Conservation (phyloP, 2,888 invertebrate species). For the Cephus pulcher region DNA sequence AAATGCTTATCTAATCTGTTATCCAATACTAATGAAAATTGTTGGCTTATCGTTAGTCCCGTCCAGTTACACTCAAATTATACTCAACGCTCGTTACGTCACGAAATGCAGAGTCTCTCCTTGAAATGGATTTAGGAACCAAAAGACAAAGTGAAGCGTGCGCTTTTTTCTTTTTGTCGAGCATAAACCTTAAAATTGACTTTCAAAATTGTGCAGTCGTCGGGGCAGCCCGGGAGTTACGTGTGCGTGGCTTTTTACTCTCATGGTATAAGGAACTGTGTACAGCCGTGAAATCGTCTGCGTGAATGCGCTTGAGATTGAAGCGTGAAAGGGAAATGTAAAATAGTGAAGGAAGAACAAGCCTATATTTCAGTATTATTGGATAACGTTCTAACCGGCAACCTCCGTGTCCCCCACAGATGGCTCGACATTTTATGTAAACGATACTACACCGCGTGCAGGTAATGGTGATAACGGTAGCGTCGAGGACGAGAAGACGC, state of each 20-base stretch:
- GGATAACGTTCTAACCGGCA: conserved; percentile 63
- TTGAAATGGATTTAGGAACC: not conserved
- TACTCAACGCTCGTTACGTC: not conserved
- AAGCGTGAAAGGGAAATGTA: not conserved
- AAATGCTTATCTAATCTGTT: conserved; percentile 41
- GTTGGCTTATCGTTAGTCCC: not conserved
- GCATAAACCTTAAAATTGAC: not conserved
- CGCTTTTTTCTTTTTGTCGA: no score
- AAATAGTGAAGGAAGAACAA: not conserved
- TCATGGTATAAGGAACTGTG: not conserved
- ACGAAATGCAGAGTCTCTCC: not conserved
- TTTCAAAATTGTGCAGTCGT: not conserved
- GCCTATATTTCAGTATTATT: conserved; percentile 53
- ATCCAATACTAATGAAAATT: conserved; percentile 57
- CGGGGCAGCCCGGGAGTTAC: not conserved
- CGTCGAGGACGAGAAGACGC: conserved; percentile 68
- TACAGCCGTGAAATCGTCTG: not conserved
- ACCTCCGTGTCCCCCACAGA: conserved; percentile 46
- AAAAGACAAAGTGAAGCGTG: no score
- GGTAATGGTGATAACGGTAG: conserved; percentile 68
- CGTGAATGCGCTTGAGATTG: not conserved
- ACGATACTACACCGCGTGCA: conserved; percentile 66
- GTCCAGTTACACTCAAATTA: not conserved
- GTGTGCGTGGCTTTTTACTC: not conserved
- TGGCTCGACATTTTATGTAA: conserved; percentile 67